phyloP scores from a whole-genome alignment of 2,113 vertebrate species.

The Grammomys surdaster region DNA sequence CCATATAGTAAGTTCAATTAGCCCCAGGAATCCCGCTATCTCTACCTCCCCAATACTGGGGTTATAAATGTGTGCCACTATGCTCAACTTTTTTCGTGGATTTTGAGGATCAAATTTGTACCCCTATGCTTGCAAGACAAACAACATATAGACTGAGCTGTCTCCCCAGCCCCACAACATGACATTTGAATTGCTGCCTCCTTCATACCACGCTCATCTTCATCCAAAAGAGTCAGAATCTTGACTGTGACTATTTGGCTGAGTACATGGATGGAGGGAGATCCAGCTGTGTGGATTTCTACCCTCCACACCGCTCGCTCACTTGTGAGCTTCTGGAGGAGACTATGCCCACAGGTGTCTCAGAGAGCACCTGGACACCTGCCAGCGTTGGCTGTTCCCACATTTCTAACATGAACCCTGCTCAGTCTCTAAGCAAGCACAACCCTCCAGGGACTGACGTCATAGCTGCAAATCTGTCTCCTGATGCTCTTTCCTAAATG shows the following conservation, averaged over 20 bases:
- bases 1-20: neutral
- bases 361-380: neutral
- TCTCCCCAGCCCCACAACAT: neutral
- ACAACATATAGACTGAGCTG: neutral
- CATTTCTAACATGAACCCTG: slow-evolving; percentile 47
- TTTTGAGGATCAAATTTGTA: neutral
- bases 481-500: slow-evolving; percentile 84
- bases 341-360: neutral
- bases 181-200: neutral
- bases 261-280: neutral
- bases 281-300: neutral
- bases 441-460: slow-evolving; percentile 74
- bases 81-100: neutral
- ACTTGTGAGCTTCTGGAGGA: neutral
- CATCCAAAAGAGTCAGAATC: neutral
- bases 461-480: slow-evolving; percentile 76
- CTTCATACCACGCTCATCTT: fast-evolving
- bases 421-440: slow-evolving; percentile 69
- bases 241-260: neutral
- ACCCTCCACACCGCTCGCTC: neutral
- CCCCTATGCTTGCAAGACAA: neutral
- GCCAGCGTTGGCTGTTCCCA: neutral
- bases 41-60: neutral
- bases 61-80: neutral
- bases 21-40: neutral